Conservation (phyloP, 2,888 invertebrate genomes). For the Prosopocoilus inquinatus region DNA sequence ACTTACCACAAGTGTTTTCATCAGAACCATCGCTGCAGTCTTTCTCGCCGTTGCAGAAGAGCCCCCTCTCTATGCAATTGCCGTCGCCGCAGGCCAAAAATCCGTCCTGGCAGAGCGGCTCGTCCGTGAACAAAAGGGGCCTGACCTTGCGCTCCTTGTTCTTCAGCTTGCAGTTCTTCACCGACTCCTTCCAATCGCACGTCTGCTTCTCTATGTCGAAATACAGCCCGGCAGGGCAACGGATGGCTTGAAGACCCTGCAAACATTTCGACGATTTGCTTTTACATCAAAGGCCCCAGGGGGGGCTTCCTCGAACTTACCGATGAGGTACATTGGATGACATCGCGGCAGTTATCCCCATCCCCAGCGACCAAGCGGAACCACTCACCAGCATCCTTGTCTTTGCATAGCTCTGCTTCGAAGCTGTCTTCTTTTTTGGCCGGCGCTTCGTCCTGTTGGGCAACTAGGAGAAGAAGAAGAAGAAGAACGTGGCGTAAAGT, state of each 20-base stretch:
- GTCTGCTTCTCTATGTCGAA: slow-evolving; percentile 95
- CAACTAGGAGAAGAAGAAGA: slow-evolving; percentile 1
- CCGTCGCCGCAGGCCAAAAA: slow-evolving; percentile 85
- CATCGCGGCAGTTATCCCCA: slow-evolving; percentile 90
- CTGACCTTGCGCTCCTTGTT: slow-evolving; percentile 86
- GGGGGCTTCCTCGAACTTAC: slow-evolving; percentile 55
- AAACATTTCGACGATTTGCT: slow-evolving; percentile 28
- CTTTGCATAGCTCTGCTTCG: slow-evolving; percentile 87
- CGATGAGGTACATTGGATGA: slow-evolving; percentile 92
- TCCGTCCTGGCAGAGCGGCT: slow-evolving; percentile 85
- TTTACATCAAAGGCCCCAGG: too few relatives aligned
- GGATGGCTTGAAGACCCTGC: slow-evolving; percentile 87
- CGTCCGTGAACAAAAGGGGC: slow-evolving; percentile 84
- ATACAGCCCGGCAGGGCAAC: slow-evolving; percentile 88
- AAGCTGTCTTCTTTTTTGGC: slow-evolving; percentile 83
- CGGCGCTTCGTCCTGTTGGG: slow-evolving; percentile 58
- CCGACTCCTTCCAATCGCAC: slow-evolving; percentile 91
- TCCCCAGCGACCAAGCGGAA: slow-evolving; percentile 87
- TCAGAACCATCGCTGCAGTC: slow-evolving; percentile 88
- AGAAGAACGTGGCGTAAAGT: not conserved
- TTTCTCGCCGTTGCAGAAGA: slow-evolving; percentile 91
- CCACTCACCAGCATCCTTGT: slow-evolving; percentile 94
- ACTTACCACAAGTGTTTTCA: slow-evolving; percentile 87
- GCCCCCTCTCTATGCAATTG: slow-evolving; percentile 81
- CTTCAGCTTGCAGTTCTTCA: slow-evolving; percentile 90